Base-by-base conservation (phyloP, 2,888 invertebrate genomes). In the Dromius quadrimaculatus region DNA sequence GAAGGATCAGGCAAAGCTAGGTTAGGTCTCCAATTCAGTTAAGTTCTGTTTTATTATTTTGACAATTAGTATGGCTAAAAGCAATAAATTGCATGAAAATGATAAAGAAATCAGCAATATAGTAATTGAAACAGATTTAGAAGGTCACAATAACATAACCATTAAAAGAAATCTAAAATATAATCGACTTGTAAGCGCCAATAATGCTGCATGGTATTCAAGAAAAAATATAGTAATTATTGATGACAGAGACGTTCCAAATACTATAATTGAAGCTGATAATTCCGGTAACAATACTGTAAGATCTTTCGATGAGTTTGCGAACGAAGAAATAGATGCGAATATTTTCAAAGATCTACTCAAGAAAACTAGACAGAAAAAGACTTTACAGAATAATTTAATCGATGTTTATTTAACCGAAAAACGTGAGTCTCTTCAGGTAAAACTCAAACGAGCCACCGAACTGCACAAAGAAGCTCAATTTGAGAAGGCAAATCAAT, bases 191-290 rank as follows among this genome's bases (percentile, higher is more conserved):
- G 17, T 57, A 17, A 54, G 20, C 6, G 19, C 11, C 5, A 6
- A 6, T 17, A 66, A 6, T 54, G 13, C 54, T 8, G 23, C 38
- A 4, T 11, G 13, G 22, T 41, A 11, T 5, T 13, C 41, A 28
- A 66, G 54, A 36, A 66, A 57, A 28, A 66, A 66, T 41, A 66
- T 20, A 17, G 38, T 66, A n/a, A n/a, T 54, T 19, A 28, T 66
- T 22, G 8, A 41, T 20, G 19, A 66, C n/a, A 23, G 8, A 8
- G 23, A 66, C 22, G n/a, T 54, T 1, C 8, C 23, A 1, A 36
- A 66, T 6, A 15, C 57, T 4, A 20, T 66, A 20, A 57, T 66
- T 41, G 66, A 54, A 19, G 13, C 38, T 22, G 66, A 66, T 38
- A n/a, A 11, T 38, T 19, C 22, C 3, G 66, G 66, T 9, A 54